Conservation (phyloP, 2,113 vertebrate species). For the Gracilinanus agilis region DNA sequence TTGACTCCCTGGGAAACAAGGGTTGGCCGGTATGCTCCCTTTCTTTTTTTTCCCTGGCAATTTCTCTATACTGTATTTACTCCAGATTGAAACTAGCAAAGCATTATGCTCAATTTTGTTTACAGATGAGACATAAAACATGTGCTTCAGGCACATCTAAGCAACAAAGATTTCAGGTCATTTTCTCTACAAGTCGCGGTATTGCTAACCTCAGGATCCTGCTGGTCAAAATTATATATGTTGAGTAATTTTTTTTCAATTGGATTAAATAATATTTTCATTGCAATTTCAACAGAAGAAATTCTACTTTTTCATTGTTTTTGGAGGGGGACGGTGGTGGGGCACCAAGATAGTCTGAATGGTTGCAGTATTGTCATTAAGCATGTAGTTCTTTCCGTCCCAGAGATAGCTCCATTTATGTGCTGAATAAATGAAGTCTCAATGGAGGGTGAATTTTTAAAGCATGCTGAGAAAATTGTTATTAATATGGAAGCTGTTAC, state of each 20-base stretch:
- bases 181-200: background rate
- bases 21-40: conserved; percentile 49
- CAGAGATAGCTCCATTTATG: background rate
- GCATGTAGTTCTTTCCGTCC: background rate
- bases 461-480: background rate
- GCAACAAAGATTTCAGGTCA: conserved; percentile 50
- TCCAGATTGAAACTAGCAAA: conserved; percentile 49
- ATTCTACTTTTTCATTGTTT: background rate
- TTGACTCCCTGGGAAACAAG: conserved; percentile 51
- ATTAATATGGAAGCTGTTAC: background rate
- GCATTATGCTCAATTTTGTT: conserved; percentile 32
- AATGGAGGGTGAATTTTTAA: background rate
- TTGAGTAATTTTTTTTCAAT: background rate
- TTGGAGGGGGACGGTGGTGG: background rate
- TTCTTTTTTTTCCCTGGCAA: background rate
- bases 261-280: background rate
- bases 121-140: conserved; percentile 47
- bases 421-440: background rate
- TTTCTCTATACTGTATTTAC: conserved; percentile 48
- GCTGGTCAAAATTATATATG: background rate
- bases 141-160: conserved; percentile 48
- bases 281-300: background rate
- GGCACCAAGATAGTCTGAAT: background rate
- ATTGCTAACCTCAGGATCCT: background rate
- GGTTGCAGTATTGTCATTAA: background rate